Conservation (phyloP, 2,113 vertebrate genomes). For the Pao palembangensis region DNA sequence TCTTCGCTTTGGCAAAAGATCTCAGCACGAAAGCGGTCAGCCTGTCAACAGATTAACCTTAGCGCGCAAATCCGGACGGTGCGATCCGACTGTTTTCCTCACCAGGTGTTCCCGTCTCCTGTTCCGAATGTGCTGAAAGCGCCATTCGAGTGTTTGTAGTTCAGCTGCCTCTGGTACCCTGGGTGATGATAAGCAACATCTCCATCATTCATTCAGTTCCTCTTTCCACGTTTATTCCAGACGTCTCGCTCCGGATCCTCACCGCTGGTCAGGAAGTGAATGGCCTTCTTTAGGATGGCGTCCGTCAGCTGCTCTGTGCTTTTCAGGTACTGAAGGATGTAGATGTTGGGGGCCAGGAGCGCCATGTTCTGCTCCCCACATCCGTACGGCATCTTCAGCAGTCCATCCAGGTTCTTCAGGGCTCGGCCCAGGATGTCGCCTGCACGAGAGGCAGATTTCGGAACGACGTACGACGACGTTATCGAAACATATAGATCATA, state of each 20-base stretch:
- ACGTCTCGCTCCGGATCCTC: constrained; percentile 34
- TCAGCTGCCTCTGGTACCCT: constrained; percentile 87
- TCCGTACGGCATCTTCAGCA: constrained; percentile 84
- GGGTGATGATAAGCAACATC: background rate
- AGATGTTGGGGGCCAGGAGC: constrained; percentile 85
- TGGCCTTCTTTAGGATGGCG: constrained; percentile 73
- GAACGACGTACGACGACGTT: too few relatives aligned
- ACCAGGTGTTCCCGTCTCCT: constrained; percentile 84
- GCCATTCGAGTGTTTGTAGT: constrained; percentile 77
- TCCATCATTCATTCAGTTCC: background rate
- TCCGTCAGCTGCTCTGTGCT: constrained; percentile 81
- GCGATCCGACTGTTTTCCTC: constrained; percentile 37
- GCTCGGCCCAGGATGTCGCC: constrained; percentile 84
- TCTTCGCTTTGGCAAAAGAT: constrained; percentile 71
- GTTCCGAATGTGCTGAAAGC: constrained; percentile 86
- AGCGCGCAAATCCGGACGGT: too few relatives aligned
- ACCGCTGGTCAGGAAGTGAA: constrained; percentile 78
- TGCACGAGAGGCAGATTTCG: constrained; percentile 39
- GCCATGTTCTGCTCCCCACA: constrained; percentile 91
- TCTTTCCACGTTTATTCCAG: background rate
- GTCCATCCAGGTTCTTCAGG: constrained; percentile 77
- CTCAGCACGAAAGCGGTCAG: constrained; percentile 81
- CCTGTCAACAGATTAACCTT: constrained; percentile 52
- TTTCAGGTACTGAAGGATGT: constrained; percentile 82
- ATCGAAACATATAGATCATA: too few relatives aligned